Evolutionary conservation across 2,888 invertebrate genomes (phyloP).

Genomic region (Helicoverpa assulta): DNA sequence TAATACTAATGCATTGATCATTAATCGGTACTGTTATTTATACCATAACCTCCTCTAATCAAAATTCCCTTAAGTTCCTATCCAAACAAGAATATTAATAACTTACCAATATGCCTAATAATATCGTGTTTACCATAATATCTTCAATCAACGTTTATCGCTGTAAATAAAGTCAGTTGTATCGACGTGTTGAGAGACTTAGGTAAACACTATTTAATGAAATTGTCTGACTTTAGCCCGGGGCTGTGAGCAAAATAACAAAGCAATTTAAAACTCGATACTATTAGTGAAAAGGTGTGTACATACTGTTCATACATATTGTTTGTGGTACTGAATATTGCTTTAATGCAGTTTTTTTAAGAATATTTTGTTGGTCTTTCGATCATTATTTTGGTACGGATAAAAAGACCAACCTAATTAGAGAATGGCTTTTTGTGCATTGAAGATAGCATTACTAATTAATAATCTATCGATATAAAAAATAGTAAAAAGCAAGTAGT

Average conservation of each 20-base stretch:
- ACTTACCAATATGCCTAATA: neutral
- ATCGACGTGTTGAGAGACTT: slow-evolving; percentile 33
- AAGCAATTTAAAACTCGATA: slow-evolving; percentile 67
- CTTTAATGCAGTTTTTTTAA: neutral
- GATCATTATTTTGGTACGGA: neutral
- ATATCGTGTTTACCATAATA: neutral
- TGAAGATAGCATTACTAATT: too few relatives aligned
- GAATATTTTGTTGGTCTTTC: neutral
- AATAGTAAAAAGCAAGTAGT: too few relatives aligned
- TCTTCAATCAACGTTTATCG: slow-evolving; percentile 1
- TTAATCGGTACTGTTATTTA: too few relatives aligned
- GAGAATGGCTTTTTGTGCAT: too few relatives aligned
- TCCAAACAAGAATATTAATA: neutral
- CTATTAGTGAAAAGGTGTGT: slow-evolving; percentile 35
- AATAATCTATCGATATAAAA: too few relatives aligned
- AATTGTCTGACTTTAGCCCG: slow-evolving; percentile 44
- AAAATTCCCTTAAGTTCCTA: neutral
- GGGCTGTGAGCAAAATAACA: slow-evolving; percentile 57
- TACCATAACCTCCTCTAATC: neutral
- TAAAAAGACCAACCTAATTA: too few relatives aligned
- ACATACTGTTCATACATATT: neutral
- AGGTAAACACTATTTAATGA: slow-evolving; percentile 54
- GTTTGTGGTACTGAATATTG: neutral
- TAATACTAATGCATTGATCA: too few relatives aligned
- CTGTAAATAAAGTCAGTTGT: slow-evolving; percentile 11